phyloP scores from a whole-genome alignment of 2,113 vertebrate genomes.

The Pedionomus torquatus region DNA sequence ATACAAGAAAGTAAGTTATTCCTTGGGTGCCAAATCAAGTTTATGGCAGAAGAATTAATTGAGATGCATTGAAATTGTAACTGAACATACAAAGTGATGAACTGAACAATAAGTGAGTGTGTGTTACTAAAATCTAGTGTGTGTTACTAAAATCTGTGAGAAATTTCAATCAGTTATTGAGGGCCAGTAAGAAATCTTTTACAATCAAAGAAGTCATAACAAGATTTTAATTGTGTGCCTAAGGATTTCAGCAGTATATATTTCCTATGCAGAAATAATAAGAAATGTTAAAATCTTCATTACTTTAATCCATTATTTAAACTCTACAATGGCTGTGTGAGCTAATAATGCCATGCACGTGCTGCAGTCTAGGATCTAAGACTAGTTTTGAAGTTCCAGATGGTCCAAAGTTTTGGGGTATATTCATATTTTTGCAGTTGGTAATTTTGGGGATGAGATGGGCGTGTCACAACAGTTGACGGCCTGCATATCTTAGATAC shows the following conservation, averaged over 20 bases:
- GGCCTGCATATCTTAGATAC: rapidly evolving
- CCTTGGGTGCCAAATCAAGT: slow-evolving; percentile 49
- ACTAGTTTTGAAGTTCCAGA: neutral
- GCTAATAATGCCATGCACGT: neutral
- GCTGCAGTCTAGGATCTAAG: neutral
- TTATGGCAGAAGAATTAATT: neutral
- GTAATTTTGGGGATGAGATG: neutral
- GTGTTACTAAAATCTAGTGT: neutral
- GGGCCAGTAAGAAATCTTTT: neutral
- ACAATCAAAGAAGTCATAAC: neutral
- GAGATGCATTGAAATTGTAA: neutral
- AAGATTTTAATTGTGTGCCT: neutral
- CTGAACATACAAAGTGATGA: neutral
- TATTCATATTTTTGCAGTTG: neutral
- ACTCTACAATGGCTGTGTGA: neutral
- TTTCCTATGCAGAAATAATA: neutral
- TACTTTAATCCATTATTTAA: neutral
- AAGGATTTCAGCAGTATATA: neutral
- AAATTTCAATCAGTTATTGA: neutral
- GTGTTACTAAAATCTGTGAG: neutral
- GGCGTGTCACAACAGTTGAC: neutral
- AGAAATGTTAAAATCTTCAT: neutral
- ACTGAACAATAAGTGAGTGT: neutral
- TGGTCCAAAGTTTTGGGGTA: neutral
- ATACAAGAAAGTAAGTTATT: slow-evolving; percentile 84